Evolutionary conservation across 2,888 invertebrate species (phyloP), one percentile per base, ranked within the genome.

Genomic region (Heteromyza rotundicornis): DNA sequence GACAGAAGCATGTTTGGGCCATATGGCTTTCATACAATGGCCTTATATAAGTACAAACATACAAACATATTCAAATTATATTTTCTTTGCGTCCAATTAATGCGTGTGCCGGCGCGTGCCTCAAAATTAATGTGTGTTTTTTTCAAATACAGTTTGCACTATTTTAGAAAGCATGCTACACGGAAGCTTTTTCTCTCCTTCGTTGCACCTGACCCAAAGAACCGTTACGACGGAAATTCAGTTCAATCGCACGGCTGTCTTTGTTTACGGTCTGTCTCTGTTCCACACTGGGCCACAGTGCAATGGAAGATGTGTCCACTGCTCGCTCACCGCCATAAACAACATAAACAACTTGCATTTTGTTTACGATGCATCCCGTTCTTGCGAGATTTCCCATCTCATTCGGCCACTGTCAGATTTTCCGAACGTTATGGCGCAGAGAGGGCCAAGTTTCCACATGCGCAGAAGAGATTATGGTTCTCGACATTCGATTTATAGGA

Each of bases 251-350:
- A 36, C 60, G 47, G 51, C 79, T 79, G 75, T 78, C 77, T 80
- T 78, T 78, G 78, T 78, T 78, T 78, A 78, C 79, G 78, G 71
- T 71, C 77, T 66, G 71, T 78, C 78, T 72, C 76, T 72, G 63
- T 78, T 75, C 68, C 40, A 57, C 69, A 63, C 76, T 72, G 63
- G 80, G 75, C 68, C 40, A 57, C 69, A 63, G 65, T 70, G 77
- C 72, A 74, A 75, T 49, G 56, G 76, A 62, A 56, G 55, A 73
- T 57, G 24, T 16, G 14, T 24, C 17, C 24, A 52, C 49, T 23
- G 27, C 49, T 20, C 20, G 14, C 58, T 56, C 44, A 59, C 57
- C 17, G 17, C 54, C 35, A 47, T 27, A 2, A 12, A 27, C n/a
- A 62, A 35, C 16, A 54, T 36, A 50, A 60, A 57, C 65, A 49